A percentile compares a stretch with the other conserved stretches of the same genome.
Evolutionary conservation across 2,797 vertebrate genomes (phyloP).

Genomic region (Pachyuromys duprasi): DNA sequence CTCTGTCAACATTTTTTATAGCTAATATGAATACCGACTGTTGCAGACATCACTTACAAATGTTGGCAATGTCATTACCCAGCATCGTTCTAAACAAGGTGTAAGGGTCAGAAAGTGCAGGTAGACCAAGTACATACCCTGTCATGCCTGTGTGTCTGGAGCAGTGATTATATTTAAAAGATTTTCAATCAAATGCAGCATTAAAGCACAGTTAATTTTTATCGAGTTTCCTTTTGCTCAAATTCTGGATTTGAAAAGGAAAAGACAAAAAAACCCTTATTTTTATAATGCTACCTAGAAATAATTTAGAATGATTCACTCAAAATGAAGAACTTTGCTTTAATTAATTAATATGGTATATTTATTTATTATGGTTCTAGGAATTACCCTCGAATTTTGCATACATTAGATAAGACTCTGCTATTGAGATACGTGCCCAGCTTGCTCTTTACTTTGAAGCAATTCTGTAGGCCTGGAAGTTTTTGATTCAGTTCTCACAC

Average conservation of each 20-base stretch:
- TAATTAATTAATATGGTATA: not conserved
- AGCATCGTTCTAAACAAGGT: constrained; percentile 69
- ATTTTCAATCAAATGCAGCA: not conserved
- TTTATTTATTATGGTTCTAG: not conserved
- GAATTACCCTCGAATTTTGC: not conserved
- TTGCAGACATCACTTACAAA: constrained; percentile 32
- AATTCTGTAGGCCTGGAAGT: not conserved
- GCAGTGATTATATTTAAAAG: not conserved
- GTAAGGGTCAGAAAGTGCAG: constrained; percentile 61
- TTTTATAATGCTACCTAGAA: not conserved
- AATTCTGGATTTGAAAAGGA: constrained; percentile 2
- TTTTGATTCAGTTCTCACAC: not conserved
- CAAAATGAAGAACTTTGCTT: not conserved
- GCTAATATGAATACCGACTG: constrained; percentile 65
- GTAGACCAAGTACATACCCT: not conserved
- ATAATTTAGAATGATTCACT: not conserved
- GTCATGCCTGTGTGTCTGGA: not conserved
- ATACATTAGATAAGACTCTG: not conserved
- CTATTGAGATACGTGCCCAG: not conserved
- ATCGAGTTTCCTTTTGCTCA: not conserved
- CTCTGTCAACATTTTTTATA: constrained; percentile 84
- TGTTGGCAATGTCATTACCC: constrained; percentile 17
- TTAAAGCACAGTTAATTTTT: not conserved
- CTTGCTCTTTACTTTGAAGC: not conserved
- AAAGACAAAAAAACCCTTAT: not conserved